Evolutionary conservation across 1,140 invertebrate species (phyloP).

Genomic region (Protaetia brevitarsis): DNA sequence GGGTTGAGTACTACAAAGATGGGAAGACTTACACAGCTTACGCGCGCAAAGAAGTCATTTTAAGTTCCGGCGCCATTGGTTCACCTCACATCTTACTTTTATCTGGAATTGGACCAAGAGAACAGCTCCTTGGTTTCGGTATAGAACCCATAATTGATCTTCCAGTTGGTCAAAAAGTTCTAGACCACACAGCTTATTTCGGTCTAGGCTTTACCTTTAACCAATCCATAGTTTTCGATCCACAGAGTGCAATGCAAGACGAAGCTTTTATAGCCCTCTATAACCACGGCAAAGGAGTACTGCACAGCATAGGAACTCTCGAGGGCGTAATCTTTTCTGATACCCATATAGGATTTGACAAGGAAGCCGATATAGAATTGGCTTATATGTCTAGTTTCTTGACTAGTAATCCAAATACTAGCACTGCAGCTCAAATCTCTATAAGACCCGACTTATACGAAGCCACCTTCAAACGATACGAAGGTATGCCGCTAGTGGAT

Average conservation of each 20-base stretch:
- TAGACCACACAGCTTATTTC: neutral
- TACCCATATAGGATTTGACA: constrained; percentile 34
- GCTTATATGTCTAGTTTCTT: neutral
- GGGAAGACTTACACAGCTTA: constrained; percentile 64
- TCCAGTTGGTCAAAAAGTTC: neutral
- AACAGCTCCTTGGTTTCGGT: constrained; percentile 51
- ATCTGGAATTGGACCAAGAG: constrained; percentile 72
- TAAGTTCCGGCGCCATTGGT: constrained; percentile 82
- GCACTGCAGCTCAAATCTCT: constrained; percentile 34
- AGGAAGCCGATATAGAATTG: neutral
- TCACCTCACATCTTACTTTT: constrained; percentile 83
- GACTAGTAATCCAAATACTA: neutral
- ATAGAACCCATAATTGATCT: constrained; percentile 43
- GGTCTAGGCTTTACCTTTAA: constrained; percentile 27
- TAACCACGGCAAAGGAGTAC: constrained; percentile 27
- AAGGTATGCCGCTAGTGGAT: too few species aligned
- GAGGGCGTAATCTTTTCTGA: constrained; percentile 46
- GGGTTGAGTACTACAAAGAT: constrained; percentile 75
- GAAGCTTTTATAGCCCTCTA: neutral
- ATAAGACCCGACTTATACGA: neutral
- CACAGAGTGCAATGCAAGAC: neutral
- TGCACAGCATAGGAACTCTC: constrained; percentile 51
- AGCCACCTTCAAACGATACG: neutral
- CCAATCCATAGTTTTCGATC: constrained; percentile 22
- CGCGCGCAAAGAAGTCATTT: constrained; percentile 77